Evolutionary conservation across 1,140 invertebrate genomes (phyloP).

Genomic region (Cardiocondyla obscurior): DNA sequence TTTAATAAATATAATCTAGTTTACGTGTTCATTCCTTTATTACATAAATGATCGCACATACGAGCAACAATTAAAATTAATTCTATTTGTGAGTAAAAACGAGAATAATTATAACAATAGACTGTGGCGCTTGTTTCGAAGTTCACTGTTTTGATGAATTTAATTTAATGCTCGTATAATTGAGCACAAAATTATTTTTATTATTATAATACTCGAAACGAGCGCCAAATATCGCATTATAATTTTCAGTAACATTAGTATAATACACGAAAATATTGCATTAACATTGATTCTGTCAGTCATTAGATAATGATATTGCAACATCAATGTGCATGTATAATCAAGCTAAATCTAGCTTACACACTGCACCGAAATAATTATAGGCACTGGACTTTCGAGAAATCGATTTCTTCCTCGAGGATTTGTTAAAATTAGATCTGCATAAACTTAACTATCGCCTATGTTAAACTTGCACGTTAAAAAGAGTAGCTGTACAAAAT

Average conservation of each 20-base stretch:
- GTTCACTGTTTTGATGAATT: neutral
- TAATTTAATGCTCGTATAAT: neutral
- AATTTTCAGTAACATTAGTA: slow-evolving; percentile 29
- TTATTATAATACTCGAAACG: neutral
- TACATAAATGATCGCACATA: slow-evolving; percentile 57
- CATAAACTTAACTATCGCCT: slow-evolving; percentile 3
- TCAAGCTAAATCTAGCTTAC: slow-evolving; percentile 9
- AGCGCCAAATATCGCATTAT: slow-evolving; percentile 3
- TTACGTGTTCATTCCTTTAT: slow-evolving; percentile 61
- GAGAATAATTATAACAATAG: slow-evolving; percentile 56
- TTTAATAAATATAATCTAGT: slow-evolving; percentile 22
- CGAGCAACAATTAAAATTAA: slow-evolving; percentile 63
- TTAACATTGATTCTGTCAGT: slow-evolving; percentile 34
- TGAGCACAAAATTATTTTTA: neutral
- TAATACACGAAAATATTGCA: slow-evolving; percentile 14
- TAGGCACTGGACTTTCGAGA: slow-evolving; percentile 10
- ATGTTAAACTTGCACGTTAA: slow-evolving; percentile 10
- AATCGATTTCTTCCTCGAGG: neutral
- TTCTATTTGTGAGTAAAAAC: slow-evolving; percentile 61
- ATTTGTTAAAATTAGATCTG: slow-evolving; percentile 18
- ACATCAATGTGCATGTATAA: slow-evolving; percentile 10
- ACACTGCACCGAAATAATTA: slow-evolving; percentile 3
- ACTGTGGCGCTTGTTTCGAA: neutral
- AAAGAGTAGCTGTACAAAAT: slow-evolving; percentile 36
- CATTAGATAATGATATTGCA: slow-evolving; percentile 22